These are phyloP conservation scores for Caenorhabditis elegans DNA, from an alignment of 1,140 invertebrate species.

Conservation along the genomic window WBcel235 BX284606.5:11854501-11855000, in stretches of 20 bases:
- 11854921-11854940: neutral
- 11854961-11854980: neutral
- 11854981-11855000: neutral
- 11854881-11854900: neutral
- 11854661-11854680: neutral
- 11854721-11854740: neutral
- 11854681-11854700: neutral
- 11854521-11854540: neutral
- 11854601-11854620: neutral
- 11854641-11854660: neutral
- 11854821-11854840: neutral
- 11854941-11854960: neutral
- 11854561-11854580: neutral
- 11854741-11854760: neutral
- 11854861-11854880: neutral
- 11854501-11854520: neutral
- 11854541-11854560: neutral
- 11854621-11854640: neutral
- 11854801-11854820: neutral
- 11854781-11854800: neutral
- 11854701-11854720: neutral
- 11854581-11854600: neutral
- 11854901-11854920: neutral
- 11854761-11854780: neutral
- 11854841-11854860: neutral